phyloP scores from a whole-genome alignment of 2,888 invertebrate genomes.

The Drosophila pseudotalamancana region DNA sequence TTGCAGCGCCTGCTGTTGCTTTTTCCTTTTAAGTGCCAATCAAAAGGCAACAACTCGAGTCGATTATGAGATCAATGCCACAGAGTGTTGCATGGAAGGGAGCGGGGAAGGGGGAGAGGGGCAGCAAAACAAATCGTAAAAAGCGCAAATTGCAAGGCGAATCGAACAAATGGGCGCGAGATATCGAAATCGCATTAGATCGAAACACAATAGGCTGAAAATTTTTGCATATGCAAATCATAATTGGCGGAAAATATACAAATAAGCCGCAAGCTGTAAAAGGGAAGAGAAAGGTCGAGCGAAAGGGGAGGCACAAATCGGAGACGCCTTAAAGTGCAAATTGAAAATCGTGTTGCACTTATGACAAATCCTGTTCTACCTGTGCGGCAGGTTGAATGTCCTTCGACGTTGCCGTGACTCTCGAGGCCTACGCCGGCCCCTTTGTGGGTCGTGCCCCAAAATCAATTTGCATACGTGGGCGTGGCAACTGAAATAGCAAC shows the following conservation, averaged over 20 bases:
- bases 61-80: constrained; percentile 76
- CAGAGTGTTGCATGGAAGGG: too few species aligned
- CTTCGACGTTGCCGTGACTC: constrained; percentile 43
- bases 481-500: constrained; percentile 24
- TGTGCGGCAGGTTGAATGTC: constrained; percentile 58
- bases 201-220: constrained; percentile 36
- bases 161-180: constrained; percentile 67
- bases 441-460: constrained; percentile 26
- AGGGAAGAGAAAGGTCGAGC: neutral
- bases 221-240: constrained; percentile 71
- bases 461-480: constrained; percentile 65
- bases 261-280: constrained; percentile 48
- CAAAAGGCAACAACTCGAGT: constrained; percentile 55
- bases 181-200: constrained; percentile 65
- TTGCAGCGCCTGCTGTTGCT: constrained; percentile 39
- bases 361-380: constrained; percentile 17
- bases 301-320: neutral
- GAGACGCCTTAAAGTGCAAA: constrained; percentile 24
- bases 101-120: neutral
- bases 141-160: constrained; percentile 72
- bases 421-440: constrained; percentile 2
- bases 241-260: constrained; percentile 76
- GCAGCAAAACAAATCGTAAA: constrained; percentile 74
- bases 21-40: constrained; percentile 45
- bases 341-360: constrained; percentile 8